Evolutionary conservation across 2,113 vertebrate species (phyloP).

Genomic region (Drymodes brunneopygia): DNA sequence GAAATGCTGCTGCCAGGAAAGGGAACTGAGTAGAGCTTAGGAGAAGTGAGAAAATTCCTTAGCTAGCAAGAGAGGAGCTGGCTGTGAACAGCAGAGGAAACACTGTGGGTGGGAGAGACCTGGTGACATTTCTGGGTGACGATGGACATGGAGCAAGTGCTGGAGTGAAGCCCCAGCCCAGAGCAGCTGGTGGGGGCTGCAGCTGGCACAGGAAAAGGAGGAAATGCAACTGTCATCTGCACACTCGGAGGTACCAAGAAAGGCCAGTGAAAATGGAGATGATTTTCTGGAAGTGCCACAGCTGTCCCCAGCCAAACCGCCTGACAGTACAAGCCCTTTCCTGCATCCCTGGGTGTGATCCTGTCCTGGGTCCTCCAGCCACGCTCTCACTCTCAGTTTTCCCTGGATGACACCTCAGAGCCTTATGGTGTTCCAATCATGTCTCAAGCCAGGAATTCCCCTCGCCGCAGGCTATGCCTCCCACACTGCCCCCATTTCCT

Average conservation of each 20-base stretch:
- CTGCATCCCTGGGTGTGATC: fast-evolving
- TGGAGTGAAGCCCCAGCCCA: not conserved
- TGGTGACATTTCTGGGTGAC: not conserved
- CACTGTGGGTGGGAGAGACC: fast-evolving
- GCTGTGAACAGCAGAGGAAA: not conserved
- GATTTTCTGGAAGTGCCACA: not conserved
- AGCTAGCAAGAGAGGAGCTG: not conserved
- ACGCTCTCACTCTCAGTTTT: fast-evolving
- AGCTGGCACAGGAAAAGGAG: not conserved
- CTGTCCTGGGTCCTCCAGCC: not conserved
- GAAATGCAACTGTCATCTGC: fast-evolving
- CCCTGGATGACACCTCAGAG: not conserved
- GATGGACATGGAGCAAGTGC: not conserved
- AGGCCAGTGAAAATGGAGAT: not conserved
- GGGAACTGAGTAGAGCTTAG: not conserved
- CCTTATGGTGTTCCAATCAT: fast-evolving
- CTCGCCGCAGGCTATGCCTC: fast-evolving
- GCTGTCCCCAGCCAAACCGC: not conserved
- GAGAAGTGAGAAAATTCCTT: not conserved
- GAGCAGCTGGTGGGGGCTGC: not conserved
- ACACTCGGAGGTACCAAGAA: fast-evolving
- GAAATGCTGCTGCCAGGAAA: not conserved
- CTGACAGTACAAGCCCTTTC: not conserved
- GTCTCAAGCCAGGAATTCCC: not conserved
- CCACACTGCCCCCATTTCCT: not conserved